Evolutionary conservation across 2,113 vertebrate species (phyloP).

Genomic region (Zosterops borbonicus): DNA sequence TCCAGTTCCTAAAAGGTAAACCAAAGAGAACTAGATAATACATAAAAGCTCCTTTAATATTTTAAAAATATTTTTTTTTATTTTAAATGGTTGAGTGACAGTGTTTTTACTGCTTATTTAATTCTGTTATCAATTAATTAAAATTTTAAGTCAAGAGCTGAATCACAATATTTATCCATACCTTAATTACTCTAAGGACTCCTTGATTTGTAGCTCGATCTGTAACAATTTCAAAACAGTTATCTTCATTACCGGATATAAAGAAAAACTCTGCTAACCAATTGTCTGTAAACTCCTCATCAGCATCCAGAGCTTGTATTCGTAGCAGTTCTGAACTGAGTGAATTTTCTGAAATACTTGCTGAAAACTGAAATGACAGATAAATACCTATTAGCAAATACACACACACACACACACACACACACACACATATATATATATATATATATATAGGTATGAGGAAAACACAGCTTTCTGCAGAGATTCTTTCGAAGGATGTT

Average conservation of each 20-base stretch:
- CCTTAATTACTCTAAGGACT: conserved; percentile 83
- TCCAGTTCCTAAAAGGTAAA: conserved; percentile 79
- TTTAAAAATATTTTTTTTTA: neutral
- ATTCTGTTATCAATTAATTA: neutral
- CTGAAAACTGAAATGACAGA: conserved; percentile 80
- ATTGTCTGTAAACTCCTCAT: conserved; percentile 80
- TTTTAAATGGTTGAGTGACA: neutral
- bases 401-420: too few relatives aligned
- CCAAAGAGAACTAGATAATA: neutral
- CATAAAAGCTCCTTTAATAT: neutral
- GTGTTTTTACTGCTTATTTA: neutral
- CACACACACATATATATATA: too few relatives aligned
- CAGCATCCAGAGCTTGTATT: conserved; percentile 82
- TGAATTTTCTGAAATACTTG: conserved; percentile 84
- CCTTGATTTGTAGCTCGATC: conserved; percentile 88
- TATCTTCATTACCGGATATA: conserved; percentile 87
- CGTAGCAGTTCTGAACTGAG: conserved; percentile 82
- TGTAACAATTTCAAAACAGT: conserved; percentile 84
- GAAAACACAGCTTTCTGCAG: neutral
- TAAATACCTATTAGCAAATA: neutral
- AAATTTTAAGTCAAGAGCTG: neutral
- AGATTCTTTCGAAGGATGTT: neutral
- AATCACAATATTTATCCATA: conserved; percentile 47
- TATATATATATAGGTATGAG: neutral
- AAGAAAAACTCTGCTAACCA: conserved; percentile 84